Evolutionary conservation across 2,888 invertebrate species (phyloP), one percentile per base, ranked within the genome.

Genomic region (Melinaea menophilus): DNA sequence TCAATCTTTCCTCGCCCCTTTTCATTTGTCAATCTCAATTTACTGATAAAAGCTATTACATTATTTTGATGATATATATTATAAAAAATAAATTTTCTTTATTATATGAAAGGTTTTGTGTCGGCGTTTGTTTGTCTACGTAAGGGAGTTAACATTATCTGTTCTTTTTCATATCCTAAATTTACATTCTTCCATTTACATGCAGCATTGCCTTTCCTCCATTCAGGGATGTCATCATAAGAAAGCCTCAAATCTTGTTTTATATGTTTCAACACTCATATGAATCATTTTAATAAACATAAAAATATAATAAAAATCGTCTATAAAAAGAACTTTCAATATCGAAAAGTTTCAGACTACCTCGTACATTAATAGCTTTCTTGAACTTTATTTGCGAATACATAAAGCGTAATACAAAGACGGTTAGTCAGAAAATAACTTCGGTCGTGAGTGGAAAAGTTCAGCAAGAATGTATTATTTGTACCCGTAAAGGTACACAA

Each of bases 21-120:
- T 78, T 84, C 82, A 81, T 84, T 84, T 82, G 86, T 84, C 86
- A 85, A 82, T 85, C 84, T 80, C 78, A 80, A 81, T 85, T 82
- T 79, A 75, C 73, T 71, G 77, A 75, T 79, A 77, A 83, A 83
- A 80, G 76, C 76, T 76, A 82, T 82, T 79, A 61, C 67, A 66
- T 69, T 64, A 69, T 63, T 63, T 72, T 72, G 73, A 75, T 72
- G 73, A 71, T 64, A 67, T 65, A 59, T 55, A 63, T 35, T 45
- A 9, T 31, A 12, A 61, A 63, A 22, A 22, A 22, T 22, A 22
- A 22, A 1, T 22, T 22, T 22, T 1, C 22, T 22, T 22, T 22
- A 22, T 22, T 22, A 22, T 22, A 22, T 22, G 22, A 22, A 22
- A 22, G 22, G 22, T 22, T 22, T 22, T 22, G 22, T 22, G 22